Conservation (phyloP, 2,113 vertebrate species). For the Tenrec ecaudatus region DNA sequence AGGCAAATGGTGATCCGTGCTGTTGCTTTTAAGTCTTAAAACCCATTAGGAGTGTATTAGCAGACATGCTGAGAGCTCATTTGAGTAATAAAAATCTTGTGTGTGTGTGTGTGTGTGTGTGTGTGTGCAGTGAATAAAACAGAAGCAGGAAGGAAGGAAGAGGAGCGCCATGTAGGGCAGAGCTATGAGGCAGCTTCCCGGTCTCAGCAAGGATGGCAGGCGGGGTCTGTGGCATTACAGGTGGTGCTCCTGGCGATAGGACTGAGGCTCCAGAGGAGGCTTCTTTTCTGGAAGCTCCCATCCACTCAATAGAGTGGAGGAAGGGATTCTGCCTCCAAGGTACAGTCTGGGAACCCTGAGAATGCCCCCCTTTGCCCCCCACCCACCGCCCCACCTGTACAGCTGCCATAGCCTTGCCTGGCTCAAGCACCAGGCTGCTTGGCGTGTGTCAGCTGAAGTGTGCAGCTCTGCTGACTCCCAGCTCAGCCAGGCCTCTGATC, state of each 20-base stretch:
- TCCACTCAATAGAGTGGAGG: background rate
- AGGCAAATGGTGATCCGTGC: constrained; percentile 87
- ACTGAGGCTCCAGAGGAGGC: background rate
- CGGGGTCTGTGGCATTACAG: background rate
- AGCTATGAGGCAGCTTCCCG: background rate
- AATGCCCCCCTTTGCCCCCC: background rate
- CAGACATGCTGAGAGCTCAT: constrained; percentile 86
- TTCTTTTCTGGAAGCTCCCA: background rate
- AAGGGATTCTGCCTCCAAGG: background rate
- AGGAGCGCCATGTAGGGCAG: constrained; percentile 41
- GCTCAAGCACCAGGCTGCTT: background rate
- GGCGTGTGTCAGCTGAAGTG: background rate
- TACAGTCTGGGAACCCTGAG: background rate
- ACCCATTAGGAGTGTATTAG: constrained; percentile 91
- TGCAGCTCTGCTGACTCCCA: background rate
- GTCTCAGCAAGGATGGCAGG: background rate
- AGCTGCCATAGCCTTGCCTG: background rate
- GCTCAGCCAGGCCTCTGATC: background rate
- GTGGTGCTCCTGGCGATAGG: background rate
- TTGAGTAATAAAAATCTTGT: constrained; percentile 88
- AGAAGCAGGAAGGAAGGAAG: constrained; percentile 61
- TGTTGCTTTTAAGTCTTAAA: constrained; percentile 88
- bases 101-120: background rate
- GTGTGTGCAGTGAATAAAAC: constrained; percentile 78
- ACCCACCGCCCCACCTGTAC: background rate